Conservation (phyloP, 2,113 vertebrate species). For the Poecile atricapillus region DNA sequence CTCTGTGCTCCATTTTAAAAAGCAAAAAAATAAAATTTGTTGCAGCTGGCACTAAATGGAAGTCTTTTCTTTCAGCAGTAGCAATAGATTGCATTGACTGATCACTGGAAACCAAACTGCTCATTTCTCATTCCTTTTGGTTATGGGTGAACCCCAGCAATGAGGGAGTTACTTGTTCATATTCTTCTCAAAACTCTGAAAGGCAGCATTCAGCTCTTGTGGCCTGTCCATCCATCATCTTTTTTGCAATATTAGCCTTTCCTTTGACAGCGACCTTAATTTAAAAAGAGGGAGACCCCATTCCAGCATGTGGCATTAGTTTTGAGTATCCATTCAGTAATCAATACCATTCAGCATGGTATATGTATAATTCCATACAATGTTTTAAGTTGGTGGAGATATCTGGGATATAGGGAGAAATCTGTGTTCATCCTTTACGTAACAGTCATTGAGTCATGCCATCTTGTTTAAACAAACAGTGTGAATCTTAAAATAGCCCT, state of each 20-base stretch:
- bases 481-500: conserved; percentile 56
- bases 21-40: neutral
- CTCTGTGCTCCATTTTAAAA: neutral
- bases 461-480: conserved; percentile 54
- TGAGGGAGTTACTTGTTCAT: neutral
- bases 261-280: neutral
- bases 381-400: neutral
- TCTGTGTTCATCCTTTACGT: conserved; percentile 19
- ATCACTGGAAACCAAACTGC: neutral
- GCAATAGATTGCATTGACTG: neutral
- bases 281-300: neutral
- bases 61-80: neutral
- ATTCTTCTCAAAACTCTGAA: neutral
- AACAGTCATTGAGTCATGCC: conserved; percentile 28
- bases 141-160: neutral
- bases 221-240: neutral
- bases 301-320: neutral
- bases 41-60: neutral
- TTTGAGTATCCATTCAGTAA: neutral
- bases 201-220: neutral
- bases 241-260: neutral
- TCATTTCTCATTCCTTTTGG: conserved; percentile 17
- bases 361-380: neutral
- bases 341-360: neutral
- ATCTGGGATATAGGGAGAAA: neutral